Percentiles rank a stretch among this genome's conserved stretches.
Evolutionary conservation across 2,888 invertebrate genomes (phyloP).

Genomic region (Drosophila meridiana): DNA sequence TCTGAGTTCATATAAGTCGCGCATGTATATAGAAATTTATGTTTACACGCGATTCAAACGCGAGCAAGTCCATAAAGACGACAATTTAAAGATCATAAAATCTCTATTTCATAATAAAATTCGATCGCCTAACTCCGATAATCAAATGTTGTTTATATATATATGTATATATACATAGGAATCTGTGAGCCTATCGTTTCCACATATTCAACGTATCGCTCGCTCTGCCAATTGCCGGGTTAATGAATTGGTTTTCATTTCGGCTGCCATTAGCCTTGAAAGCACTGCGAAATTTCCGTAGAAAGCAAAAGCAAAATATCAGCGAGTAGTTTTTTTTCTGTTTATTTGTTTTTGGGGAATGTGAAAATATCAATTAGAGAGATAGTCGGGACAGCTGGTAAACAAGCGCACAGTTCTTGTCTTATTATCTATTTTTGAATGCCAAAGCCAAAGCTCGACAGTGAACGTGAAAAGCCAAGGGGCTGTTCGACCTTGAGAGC

Average conservation of each 20-base stretch:
- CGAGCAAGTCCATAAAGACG: slow-evolving; percentile 34
- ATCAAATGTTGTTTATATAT: not conserved
- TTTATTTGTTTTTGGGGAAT: slow-evolving; percentile 8
- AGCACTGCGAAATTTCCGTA: slow-evolving; percentile 28
- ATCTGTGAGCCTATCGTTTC: not conserved
- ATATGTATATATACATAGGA: not conserved
- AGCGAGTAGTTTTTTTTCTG: slow-evolving; percentile 13
- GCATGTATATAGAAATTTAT: not conserved
- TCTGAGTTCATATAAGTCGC: slow-evolving; percentile 7
- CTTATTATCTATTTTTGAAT: slow-evolving; percentile 68
- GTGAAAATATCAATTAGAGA: slow-evolving; percentile 60
- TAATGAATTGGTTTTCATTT: slow-evolving; percentile 26
- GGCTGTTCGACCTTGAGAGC: slow-evolving; percentile 45
- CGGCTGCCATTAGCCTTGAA: slow-evolving; percentile 63
- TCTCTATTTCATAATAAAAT: slow-evolving; percentile 18
- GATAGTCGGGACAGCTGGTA: slow-evolving; percentile 66
- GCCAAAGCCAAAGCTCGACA: slow-evolving; percentile 74
- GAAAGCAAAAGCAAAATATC: slow-evolving; percentile 42
- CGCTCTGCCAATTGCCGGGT: slow-evolving; percentile 5
- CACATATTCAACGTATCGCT: not conserved
- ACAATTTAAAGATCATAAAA: slow-evolving; percentile 50
- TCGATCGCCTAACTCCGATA: slow-evolving; percentile 15
- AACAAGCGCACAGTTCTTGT: slow-evolving; percentile 35
- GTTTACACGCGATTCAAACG: slow-evolving; percentile 46
- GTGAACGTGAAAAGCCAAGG: slow-evolving; percentile 61